Percentiles rank a stretch among this genome's conserved stretches.
phyloP scores from a whole-genome alignment of 2,888 invertebrate genomes.

The Synanthedon myopaeformis region DNA sequence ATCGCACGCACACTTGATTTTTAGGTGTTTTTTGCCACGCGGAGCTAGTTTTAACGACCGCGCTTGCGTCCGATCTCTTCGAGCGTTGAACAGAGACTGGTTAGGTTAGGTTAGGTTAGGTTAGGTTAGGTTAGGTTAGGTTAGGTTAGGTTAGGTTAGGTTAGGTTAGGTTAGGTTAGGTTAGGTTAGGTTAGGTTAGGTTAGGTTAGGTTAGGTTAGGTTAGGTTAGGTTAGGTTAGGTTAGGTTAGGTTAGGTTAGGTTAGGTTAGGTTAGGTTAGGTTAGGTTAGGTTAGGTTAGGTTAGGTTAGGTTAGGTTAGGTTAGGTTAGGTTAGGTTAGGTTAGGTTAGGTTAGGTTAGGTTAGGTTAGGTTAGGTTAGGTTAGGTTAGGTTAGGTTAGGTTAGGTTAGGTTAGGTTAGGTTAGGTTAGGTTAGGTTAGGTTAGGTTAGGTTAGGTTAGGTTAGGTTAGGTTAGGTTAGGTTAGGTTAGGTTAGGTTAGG shows the following conservation, averaged over 20 bases:
- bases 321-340: conserved; percentile 8
- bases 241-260: conserved; percentile 10
- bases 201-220: conserved; percentile 8
- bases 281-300: conserved; percentile 11
- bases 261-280: conserved; percentile 9
- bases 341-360: conserved; percentile 9
- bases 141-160: conserved; percentile 10
- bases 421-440: conserved; percentile 1
- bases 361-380: conserved; percentile 6
- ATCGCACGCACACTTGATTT: too few species aligned
- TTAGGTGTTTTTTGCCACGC: too few species aligned
- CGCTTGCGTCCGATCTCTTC: too few species aligned
- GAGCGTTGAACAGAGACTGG: too few species aligned
- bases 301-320: conserved; percentile 10
- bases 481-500: conserved; percentile 10
- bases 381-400: conserved; percentile 5
- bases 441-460: conserved; percentile 1
- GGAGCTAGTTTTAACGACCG: conserved; percentile 6
- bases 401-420: conserved; percentile 7
- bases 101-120: conserved; percentile 9
- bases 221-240: conserved; percentile 10
- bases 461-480: conserved; percentile 5
- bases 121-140: conserved; percentile 9
- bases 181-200: conserved; percentile 6
- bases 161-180: conserved; percentile 10